These are phyloP conservation scores for Hydrolagus colliei DNA, from an alignment of 2,797 vertebrate genomes.

Conservation along the genomic window DNA sequence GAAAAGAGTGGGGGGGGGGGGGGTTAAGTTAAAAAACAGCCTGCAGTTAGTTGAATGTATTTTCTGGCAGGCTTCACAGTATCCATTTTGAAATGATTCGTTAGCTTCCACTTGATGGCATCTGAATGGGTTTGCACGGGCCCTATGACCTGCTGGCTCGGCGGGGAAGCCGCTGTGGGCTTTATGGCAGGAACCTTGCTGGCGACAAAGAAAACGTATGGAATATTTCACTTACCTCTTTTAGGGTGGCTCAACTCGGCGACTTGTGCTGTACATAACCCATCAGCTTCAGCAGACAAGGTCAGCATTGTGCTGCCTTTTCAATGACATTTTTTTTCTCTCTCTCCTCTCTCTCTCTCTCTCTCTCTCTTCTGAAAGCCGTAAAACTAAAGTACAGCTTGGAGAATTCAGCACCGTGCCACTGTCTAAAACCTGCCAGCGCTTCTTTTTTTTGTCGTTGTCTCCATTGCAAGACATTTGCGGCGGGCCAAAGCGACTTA, in stretches of 20 bases:
- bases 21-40: no score
- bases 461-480: no score
- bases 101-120: conserved; percentile 43
- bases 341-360: conserved; percentile 10
- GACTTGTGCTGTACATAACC: conserved; percentile 26
- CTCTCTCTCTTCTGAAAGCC: conserved; percentile 32
- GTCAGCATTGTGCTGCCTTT: conserved; percentile 11
- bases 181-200: conserved; percentile 47
- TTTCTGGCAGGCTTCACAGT: conserved; percentile 29
- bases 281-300: conserved; percentile 14
- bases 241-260: conserved; percentile 30
- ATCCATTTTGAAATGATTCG: conserved; percentile 31
- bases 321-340: neutral
- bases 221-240: conserved; percentile 46
- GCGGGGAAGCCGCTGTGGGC: conserved; percentile 43
- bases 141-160: conserved; percentile 45
- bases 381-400: neutral
- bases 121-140: conserved; percentile 42
- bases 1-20: no score
- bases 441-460: no score
- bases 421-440: neutral
- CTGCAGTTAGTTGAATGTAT: conserved; percentile 1
- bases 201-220: conserved; percentile 50
- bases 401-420: neutral
- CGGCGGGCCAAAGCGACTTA: no score